Base-by-base conservation (phyloP, 2,113 vertebrate species). In the Andinoacara biseriatus region DNA sequence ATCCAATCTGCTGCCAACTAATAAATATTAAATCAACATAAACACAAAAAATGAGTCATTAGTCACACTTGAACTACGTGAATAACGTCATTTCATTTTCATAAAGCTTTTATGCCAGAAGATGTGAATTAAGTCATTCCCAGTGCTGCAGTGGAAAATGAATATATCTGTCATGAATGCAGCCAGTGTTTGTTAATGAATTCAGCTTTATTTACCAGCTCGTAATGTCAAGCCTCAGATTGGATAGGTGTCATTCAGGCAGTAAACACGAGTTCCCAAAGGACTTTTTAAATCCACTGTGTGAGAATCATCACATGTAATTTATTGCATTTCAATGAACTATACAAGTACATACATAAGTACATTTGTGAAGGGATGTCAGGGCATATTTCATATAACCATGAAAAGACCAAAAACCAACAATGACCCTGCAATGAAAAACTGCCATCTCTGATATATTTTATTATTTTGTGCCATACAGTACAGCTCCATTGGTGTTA, bases 101-200 rank as follows among this genome's bases (percentile, higher is more conserved):
- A 87, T 83, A 43, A 78, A 76, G 61, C 52, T 3, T 58, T 74
- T 9, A 26, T 2, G 86, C 86, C 87, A 80, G 86, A 83, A 56
- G 76, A 88, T 82, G 74, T 81, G 67, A 88, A 92, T 91, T 72
- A 90, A 92, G 87, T 93, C 87, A 93, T 80, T 40, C 29, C 63
- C 7, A 1, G 31, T 81, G 90, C 83, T 35, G 86, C 74, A 84
- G 60, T 87, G 89, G 90, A 92, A 94, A 88, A 80, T 67, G 54
- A 90, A 84, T 85, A 84, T 84, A 81, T 52, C 9, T 86, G 61
- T 40, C 24, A 80, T 93, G 90, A 94, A 93, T 91, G 84, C 58
- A 38, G 74, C 85, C 89, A 89, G 91, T 93, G 93, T 94, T 88
- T 85, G 63, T 85, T 84, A 75, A 90, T 88, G 83, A 87, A 87